Conservation (phyloP, 2,113 vertebrate genomes). For the Vimba vimba region DNA sequence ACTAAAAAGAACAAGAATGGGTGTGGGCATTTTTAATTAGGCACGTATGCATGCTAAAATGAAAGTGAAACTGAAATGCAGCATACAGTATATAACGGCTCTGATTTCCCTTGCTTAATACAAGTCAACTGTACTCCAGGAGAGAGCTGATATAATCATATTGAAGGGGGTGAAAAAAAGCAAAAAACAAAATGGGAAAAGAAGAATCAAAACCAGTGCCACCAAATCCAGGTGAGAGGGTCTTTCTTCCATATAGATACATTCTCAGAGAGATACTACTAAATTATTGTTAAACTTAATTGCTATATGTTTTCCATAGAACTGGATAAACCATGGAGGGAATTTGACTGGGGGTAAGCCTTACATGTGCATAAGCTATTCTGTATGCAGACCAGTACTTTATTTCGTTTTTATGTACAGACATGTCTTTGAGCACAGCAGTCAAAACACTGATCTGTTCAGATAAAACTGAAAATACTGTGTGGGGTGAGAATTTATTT, state of each 20-base stretch:
- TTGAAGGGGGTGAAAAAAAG: neutral
- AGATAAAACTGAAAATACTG: too few species aligned
- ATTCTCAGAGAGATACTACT: too few species aligned
- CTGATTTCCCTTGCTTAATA: neutral
- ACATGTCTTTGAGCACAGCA: too few species aligned
- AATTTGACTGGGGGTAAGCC: conserved; percentile 9
- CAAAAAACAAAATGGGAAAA: neutral
- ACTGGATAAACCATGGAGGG: conserved; percentile 17
- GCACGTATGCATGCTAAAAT: too few species aligned
- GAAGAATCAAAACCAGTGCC: fast-evolving
- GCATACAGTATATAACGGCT: neutral
- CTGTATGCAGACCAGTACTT: neutral
- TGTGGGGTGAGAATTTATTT: too few species aligned
- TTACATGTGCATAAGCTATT: neutral
- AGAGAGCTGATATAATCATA: neutral
- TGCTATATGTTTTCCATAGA: neutral
- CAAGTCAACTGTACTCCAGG: neutral
- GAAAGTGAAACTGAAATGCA: neutral
- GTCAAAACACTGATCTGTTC: too few species aligned
- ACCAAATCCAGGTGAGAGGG: neutral
- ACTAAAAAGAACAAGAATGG: too few species aligned
- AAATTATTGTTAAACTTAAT: too few species aligned
- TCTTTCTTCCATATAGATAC: neutral
- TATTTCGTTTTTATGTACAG: too few species aligned
- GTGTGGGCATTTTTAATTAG: too few species aligned